Conservation (phyloP, 2,797 vertebrate species). For the Xiphophorus birchmanni region DNA sequence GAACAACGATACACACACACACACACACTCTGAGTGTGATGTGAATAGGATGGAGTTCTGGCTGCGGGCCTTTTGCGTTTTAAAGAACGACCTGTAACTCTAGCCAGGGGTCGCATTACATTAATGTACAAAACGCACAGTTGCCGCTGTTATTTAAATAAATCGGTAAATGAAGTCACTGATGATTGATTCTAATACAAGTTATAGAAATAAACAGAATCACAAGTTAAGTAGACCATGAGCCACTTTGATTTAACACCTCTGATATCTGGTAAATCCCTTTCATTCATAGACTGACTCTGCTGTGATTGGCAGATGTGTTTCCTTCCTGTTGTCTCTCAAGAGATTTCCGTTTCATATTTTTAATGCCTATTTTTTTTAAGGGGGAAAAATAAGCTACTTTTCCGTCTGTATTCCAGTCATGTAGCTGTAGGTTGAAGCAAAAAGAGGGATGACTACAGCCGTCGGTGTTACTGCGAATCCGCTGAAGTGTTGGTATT, state of each 20-base stretch:
- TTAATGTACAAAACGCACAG: neutral
- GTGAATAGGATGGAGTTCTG: neutral
- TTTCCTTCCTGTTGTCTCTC: neutral
- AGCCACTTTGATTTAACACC: neutral
- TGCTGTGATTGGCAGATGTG: neutral
- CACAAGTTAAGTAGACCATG: neutral
- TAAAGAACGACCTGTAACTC: neutral
- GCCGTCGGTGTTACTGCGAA: neutral
- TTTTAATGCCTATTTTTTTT: neutral
- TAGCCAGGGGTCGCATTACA: neutral
- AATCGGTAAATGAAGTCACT: neutral
- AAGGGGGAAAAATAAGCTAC: neutral
- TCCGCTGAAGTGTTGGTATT: neutral
- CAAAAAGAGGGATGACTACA: neutral
- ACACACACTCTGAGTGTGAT: neutral
- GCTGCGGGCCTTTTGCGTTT: neutral
- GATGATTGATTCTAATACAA: neutral
- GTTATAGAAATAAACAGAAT: neutral
- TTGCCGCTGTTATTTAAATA: neutral
- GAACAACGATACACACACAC: neutral
- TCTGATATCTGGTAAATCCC: neutral
- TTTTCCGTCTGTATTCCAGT: neutral
- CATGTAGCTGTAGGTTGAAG: neutral
- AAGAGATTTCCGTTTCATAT: neutral
- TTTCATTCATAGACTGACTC: neutral